Evolutionary conservation across 2,888 invertebrate species (phyloP).

Genomic region (Drosophila leonis): DNA sequence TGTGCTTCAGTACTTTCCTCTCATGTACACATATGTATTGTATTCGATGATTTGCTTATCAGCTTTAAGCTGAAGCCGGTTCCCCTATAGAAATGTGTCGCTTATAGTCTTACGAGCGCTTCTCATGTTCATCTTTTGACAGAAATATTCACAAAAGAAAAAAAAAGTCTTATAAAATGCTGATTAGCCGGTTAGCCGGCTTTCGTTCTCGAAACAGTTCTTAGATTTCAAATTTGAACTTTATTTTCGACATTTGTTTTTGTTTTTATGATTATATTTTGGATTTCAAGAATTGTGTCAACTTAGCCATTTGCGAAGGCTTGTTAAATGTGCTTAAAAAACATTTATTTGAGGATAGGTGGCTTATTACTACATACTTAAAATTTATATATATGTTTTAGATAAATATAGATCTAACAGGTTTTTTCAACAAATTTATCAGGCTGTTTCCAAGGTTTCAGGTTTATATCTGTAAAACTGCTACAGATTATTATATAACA

Average conservation of each 20-base stretch:
- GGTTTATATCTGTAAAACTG: too few relatives aligned
- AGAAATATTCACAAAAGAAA: conserved; percentile 1
- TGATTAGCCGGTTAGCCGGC: conserved; percentile 67
- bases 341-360: not conserved
- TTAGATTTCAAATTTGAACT: conserved; percentile 31
- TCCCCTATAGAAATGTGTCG: conserved; percentile 26
- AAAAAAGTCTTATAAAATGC: conserved; percentile 30
- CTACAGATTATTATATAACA: not conserved
- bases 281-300: conserved; percentile 55
- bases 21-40: conserved; percentile 8
- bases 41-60: conserved; percentile 53
- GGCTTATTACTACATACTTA: too few relatives aligned
- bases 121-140: conserved; percentile 26
- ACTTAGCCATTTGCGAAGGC: conserved; percentile 42
- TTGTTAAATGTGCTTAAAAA: not conserved
- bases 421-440: too few relatives aligned
- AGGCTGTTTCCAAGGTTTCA: too few relatives aligned
- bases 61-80: conserved; percentile 28
- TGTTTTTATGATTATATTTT: conserved; percentile 6
- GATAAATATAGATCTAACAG: too few relatives aligned
- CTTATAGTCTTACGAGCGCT: conserved; percentile 14
- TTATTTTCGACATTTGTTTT: conserved; percentile 7
- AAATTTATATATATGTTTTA: too few relatives aligned
- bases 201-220: conserved; percentile 42
- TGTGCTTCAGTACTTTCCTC: conserved; percentile 47